Percentiles rank a stretch among this genome's conserved stretches.
Conservation (phyloP, 1,140 invertebrate species). For the Lamellibrachia luymesi region DNA sequence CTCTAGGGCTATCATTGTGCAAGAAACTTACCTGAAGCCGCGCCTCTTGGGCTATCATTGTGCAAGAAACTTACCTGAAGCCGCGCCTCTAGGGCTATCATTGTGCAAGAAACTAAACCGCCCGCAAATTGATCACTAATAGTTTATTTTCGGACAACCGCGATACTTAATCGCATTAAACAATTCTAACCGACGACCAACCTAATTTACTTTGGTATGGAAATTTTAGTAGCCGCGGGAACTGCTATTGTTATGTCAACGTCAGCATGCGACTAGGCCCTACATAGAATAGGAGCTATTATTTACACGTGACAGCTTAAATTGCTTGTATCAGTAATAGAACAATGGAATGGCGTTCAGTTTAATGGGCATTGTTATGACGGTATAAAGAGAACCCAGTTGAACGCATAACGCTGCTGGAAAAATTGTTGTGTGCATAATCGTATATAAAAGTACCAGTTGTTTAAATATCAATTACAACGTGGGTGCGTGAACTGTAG, state of each 20-base stretch:
- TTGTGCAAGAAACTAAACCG: not conserved
- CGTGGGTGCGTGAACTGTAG: no score
- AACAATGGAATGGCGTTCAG: not conserved
- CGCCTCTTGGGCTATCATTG: not conserved
- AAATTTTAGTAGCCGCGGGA: not conserved
- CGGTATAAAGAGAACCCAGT: not conserved
- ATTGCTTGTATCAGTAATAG: not conserved
- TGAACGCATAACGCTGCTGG: not conserved
- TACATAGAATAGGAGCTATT: not conserved
- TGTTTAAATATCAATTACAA: no score
- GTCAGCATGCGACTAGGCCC: not conserved
- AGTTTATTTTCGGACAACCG: not conserved
- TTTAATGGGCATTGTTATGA: not conserved
- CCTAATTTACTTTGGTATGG: not conserved
- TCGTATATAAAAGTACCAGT: no score
- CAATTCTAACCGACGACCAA: not conserved
- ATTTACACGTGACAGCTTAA: not conserved
- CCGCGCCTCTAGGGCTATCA: no score
- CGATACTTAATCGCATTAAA: not conserved
- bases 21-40: not conserved
- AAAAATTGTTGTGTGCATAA: not conserved
- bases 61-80: not conserved
- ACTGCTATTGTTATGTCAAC: not conserved
- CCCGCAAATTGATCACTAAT: not conserved
- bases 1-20: not conserved